Base-by-base conservation (phyloP, 2,797 vertebrate genomes). In the Ctenopoma kingsleyae region DNA sequence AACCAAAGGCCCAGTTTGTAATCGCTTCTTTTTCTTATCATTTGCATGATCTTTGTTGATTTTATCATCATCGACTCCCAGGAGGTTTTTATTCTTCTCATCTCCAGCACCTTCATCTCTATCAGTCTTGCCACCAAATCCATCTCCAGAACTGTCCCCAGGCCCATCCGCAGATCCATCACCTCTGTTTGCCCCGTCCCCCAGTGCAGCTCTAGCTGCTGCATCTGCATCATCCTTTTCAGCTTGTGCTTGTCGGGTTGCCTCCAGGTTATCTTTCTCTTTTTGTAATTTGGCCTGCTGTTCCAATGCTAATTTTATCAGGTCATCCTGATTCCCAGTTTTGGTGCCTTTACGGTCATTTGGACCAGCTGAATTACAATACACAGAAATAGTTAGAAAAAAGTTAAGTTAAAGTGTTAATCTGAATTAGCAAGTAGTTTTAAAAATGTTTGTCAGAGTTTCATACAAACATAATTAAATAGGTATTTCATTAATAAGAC, bases 301-400 rank as follows among this genome's bases (percentile, higher is more conserved):
- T 52, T 87, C 83, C 64, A 64, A 16, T 9, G 74, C 74, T 17
- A 76, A 62, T 71, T 80, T 84, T 32, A 27, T 76, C 56, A 75
- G 50, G 17, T 80, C 82, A 38, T 73, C 76, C 30, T 82, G 65
- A 54, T 72, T 59, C 23, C 47, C 68, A 2, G 30, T 43, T 58
- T 67, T 64, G 17, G 38, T 61, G 30, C 19, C 75, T 25, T 80
- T 78, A 10, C 19, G 16, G 7, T 25, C 32, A 49, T 82, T 75
- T 53, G 83, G 81, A 80, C 92, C 88, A 52, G 78, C 93, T 91
- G 56, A 48, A 77, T 62, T 44, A 6, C 12, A 19, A 50, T 2
- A 52, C 12, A 72, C 4, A 22, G 3, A 30, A 23, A 30, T 0
- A 5, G 0, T 6, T 10, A 47, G 8, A 53, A 43, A 15, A 11